phyloP scores from a whole-genome alignment of 2,888 invertebrate genomes.

The Sesia apiformis region DNA sequence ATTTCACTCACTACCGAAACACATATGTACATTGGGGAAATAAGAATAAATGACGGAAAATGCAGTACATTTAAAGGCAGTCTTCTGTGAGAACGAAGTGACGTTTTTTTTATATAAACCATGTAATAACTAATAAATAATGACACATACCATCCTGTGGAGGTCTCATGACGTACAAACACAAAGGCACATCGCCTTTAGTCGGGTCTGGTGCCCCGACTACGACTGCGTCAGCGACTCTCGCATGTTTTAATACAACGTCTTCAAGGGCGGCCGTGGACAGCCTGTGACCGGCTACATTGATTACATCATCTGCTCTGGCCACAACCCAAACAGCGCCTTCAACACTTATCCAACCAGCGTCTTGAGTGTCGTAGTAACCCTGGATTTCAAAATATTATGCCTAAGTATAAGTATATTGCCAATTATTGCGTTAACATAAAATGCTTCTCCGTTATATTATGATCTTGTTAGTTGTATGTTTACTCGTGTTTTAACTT shows the following conservation, averaged over 20 bases:
- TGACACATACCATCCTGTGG: slow-evolving; percentile 50
- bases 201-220: slow-evolving; percentile 92
- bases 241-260: slow-evolving; percentile 89
- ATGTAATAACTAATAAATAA: too few species aligned
- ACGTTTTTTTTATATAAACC: too few species aligned
- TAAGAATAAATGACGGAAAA: too few species aligned
- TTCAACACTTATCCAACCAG: slow-evolving; percentile 87
- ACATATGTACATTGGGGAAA: too few species aligned
- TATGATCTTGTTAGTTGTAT: too few species aligned
- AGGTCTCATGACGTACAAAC: slow-evolving; percentile 86
- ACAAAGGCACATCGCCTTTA: slow-evolving; percentile 93
- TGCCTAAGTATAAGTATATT: neutral
- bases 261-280: slow-evolving; percentile 94
- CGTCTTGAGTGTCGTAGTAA: slow-evolving; percentile 96
- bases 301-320: slow-evolving; percentile 95
- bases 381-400: slow-evolving; percentile 70
- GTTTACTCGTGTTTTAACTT: too few species aligned
- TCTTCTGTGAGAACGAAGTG: too few species aligned
- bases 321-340: slow-evolving; percentile 93
- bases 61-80: too few species aligned
- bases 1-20: too few species aligned
- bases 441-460: too few species aligned
- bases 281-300: slow-evolving; percentile 94
- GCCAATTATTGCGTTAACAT: neutral
- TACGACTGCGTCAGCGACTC: slow-evolving; percentile 90